A percentile compares a stretch with the other conserved stretches of the same genome.
These are phyloP conservation scores for Alectoris magna DNA, from an alignment of 2,797 vertebrate species.

Conservation along the genomic window DNA sequence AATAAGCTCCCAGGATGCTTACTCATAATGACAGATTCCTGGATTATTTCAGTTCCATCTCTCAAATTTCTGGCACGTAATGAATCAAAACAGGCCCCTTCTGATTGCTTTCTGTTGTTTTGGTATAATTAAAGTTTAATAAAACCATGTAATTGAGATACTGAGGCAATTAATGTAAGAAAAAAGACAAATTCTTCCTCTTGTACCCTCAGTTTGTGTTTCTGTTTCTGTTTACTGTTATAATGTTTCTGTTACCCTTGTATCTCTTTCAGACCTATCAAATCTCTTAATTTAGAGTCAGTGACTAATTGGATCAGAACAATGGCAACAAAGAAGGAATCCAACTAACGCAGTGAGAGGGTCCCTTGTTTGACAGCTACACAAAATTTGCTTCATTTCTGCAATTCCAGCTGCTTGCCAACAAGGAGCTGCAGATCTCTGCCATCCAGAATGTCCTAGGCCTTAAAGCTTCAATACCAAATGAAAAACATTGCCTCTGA, in stretches of 20 bases:
- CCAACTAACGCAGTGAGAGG: conserved; percentile 42
- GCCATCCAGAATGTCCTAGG: not conserved
- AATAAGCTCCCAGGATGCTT: not conserved
- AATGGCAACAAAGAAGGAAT: conserved; percentile 49
- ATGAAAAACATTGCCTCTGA: not conserved
- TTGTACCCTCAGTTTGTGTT: not conserved
- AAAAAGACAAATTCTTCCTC: not conserved
- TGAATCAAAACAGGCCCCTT: not conserved
- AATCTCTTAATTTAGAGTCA: conserved; percentile 5
- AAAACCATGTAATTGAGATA: not conserved
- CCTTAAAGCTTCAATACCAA: not conserved
- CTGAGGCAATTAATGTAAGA: not conserved
- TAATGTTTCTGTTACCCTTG: not conserved
- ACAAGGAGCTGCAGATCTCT: conserved; percentile 24
- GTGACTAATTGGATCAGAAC: conserved; percentile 58
- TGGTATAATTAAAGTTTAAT: not conserved
- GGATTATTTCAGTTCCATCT: not conserved
- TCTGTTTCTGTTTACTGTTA: not conserved
- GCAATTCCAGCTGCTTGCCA: conserved; percentile 37
- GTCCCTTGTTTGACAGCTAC: conserved; percentile 61
- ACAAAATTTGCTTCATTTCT: conserved; percentile 51
- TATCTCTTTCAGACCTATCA: not conserved
- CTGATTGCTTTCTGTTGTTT: not conserved
- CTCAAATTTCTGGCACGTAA: not conserved
- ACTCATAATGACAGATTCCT: not conserved